Evolutionary conservation across 1,140 invertebrate genomes (phyloP).

Genomic region (Hyles vespertilio): DNA sequence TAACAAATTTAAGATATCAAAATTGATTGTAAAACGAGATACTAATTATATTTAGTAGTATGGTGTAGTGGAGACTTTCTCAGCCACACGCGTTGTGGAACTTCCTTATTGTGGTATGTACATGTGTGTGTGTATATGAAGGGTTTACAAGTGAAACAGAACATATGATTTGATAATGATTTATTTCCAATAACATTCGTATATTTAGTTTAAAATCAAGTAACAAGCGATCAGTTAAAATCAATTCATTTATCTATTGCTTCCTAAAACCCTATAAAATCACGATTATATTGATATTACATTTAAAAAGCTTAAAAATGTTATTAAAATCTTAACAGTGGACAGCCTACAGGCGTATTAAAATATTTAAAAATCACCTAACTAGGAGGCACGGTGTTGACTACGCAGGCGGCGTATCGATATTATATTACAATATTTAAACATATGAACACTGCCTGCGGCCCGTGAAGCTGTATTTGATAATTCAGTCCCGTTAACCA

Average conservation of each 20-base stretch:
- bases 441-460: too few relatives aligned
- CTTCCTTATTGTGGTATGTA: too few relatives aligned
- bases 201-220: slow-evolving; percentile 31
- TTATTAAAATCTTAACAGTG: slow-evolving; percentile 21
- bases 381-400: background rate
- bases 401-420: too few relatives aligned
- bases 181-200: slow-evolving; percentile 24
- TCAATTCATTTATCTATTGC: slow-evolving; percentile 22
- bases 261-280: slow-evolving; percentile 33
- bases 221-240: slow-evolving; percentile 29
- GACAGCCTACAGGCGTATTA: slow-evolving; percentile 27
- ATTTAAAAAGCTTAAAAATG: slow-evolving; percentile 30
- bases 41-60: too few relatives aligned
- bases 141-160: background rate
- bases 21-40: too few relatives aligned
- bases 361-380: background rate
- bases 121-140: background rate
- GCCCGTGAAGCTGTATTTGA: background rate
- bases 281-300: too few relatives aligned
- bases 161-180: slow-evolving; percentile 8
- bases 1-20: too few relatives aligned
- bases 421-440: background rate
- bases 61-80: too few relatives aligned
- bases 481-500: background rate
- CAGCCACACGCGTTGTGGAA: too few relatives aligned